phyloP scores from a whole-genome alignment of 2,888 invertebrate species.

The Macrostomum cliftonense region DNA sequence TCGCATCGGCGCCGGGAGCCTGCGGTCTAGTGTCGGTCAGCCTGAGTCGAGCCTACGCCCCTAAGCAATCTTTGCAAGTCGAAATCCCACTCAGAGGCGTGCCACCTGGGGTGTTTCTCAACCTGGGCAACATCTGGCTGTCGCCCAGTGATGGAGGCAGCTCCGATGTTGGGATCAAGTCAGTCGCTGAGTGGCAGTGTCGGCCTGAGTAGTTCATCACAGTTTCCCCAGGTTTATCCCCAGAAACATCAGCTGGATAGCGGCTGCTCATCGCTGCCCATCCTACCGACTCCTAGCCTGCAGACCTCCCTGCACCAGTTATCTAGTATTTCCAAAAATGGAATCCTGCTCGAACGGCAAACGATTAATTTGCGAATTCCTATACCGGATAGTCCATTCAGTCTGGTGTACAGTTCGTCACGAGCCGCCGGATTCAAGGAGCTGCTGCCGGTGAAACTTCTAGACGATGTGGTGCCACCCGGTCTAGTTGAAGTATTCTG shows the following conservation, averaged over 20 bases:
- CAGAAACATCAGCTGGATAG: constrained; percentile 77
- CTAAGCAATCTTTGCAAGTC: too few relatives aligned
- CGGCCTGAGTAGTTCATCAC: background rate
- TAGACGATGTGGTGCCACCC: constrained; percentile 24
- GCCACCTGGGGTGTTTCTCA: constrained; percentile 89
- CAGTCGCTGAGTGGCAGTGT: too few relatives aligned
- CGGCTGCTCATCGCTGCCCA: constrained; percentile 59
- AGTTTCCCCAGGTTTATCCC: constrained; percentile 56
- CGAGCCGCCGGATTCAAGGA: constrained; percentile 82
- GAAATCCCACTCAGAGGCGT: constrained; percentile 45
- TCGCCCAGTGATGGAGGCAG: constrained; percentile 13
- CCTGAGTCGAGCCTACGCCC: too few relatives aligned
- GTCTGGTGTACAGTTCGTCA: constrained; percentile 82
- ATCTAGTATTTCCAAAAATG: too few relatives aligned
- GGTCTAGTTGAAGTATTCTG: constrained; percentile 53
- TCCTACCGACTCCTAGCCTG: too few relatives aligned
- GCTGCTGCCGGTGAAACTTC: constrained; percentile 51
- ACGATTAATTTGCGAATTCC: constrained; percentile 60
- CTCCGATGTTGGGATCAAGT: too few relatives aligned
- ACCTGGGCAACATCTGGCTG: constrained; percentile 28
- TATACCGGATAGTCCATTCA: constrained; percentile 76
- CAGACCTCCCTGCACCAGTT: too few relatives aligned
- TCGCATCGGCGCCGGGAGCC: too few relatives aligned
- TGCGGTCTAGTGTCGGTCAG: too few relatives aligned
- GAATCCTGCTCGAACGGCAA: constrained; percentile 76